Percentiles rank a stretch among this genome's conserved stretches.
These are phyloP conservation scores for Xestia xanthographa DNA, from an alignment of 2,888 invertebrate genomes.

Conservation along the genomic window DNA sequence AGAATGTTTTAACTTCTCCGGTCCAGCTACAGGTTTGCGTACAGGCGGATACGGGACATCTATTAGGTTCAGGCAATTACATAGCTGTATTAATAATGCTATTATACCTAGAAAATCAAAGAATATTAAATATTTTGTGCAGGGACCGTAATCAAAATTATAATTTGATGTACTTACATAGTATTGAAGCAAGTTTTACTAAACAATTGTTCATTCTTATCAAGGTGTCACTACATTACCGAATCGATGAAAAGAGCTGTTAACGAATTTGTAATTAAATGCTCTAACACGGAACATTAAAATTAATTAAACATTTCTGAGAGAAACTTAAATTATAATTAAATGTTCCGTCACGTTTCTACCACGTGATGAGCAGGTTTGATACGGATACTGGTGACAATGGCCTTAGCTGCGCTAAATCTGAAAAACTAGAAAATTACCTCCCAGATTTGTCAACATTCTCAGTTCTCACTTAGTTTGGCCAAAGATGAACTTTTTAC, in stretches of 20 bases:
- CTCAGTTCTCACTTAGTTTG: neutral
- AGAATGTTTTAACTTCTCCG: neutral
- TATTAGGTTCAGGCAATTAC: constrained; percentile 67
- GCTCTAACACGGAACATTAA: constrained; percentile 34
- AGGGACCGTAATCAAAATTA: neutral
- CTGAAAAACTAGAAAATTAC: neutral
- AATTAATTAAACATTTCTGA: constrained; percentile 31
- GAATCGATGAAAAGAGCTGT: neutral
- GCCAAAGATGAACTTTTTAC: neutral
- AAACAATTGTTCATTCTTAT: constrained; percentile 71
- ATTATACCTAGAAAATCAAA: constrained; percentile 59
- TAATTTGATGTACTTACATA: constrained; percentile 70
- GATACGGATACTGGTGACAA: neutral
- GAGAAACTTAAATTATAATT: constrained; percentile 21
- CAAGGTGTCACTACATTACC: constrained; percentile 36
- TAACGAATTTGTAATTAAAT: constrained; percentile 26
- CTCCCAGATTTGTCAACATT: neutral
- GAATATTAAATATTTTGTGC: neutral
- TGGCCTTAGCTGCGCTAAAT: neutral
- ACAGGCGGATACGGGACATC: constrained; percentile 52
- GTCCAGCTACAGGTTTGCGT: neutral
- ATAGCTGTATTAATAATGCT: constrained; percentile 57
- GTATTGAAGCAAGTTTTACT: constrained; percentile 58
- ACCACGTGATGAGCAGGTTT: neutral
- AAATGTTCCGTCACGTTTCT: neutral